These are phyloP conservation scores for Chaetodon trifascialis DNA, from an alignment of 2,113 vertebrate genomes.

Conservation along the genomic window DNA sequence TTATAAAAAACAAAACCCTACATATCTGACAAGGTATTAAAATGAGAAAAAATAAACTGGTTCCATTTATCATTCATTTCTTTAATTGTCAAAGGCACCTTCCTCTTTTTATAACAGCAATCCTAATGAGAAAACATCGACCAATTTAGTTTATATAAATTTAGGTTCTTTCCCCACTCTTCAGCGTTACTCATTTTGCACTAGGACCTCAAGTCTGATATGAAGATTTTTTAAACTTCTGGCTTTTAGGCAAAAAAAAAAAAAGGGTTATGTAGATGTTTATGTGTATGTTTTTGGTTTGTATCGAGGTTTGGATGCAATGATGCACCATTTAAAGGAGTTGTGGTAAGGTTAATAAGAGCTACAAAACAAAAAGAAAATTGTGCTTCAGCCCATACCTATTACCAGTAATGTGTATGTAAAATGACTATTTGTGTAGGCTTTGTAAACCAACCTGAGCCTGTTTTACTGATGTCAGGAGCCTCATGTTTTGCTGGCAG, in stretches of 20 bases:
- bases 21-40: neutral
- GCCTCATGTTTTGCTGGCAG: neutral
- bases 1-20: neutral
- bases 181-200: neutral
- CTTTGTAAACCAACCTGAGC: slow-evolving; percentile 7
- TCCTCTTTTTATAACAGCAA: neutral
- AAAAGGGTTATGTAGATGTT: neutral
- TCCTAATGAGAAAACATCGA: neutral
- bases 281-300: too few species aligned
- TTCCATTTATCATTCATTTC: neutral
- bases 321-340: neutral
- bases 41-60: neutral
- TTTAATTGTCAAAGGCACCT: neutral
- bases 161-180: neutral
- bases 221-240: neutral
- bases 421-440: neutral
- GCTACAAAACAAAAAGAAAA: neutral
- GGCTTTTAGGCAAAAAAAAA: neutral
- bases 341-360: neutral
- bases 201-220: neutral
- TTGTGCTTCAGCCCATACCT: neutral
- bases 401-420: neutral
- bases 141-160: neutral
- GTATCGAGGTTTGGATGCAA: neutral
- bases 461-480: neutral